A percentile compares a stretch with the other conserved stretches of the same genome.
Conservation (phyloP, 2,113 vertebrate species). For the Uropsilus gracilis region DNA sequence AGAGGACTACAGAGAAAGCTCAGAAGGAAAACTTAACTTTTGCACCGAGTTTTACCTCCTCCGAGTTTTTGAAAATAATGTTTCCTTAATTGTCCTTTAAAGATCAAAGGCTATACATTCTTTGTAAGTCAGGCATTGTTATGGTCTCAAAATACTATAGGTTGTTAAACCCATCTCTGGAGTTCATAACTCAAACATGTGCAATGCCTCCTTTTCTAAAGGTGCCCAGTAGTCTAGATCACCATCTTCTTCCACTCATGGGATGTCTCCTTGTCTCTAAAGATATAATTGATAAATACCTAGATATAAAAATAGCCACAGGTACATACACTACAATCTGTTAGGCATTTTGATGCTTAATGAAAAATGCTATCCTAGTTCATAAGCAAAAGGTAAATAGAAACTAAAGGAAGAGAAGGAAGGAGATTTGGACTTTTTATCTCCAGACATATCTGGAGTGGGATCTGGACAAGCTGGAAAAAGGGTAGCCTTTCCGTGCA, state of each 20-base stretch:
- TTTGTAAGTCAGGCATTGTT: neutral
- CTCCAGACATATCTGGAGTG: neutral
- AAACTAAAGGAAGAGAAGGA: neutral
- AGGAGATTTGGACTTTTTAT: neutral
- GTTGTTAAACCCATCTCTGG: neutral
- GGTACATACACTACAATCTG: neutral
- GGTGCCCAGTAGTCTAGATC: neutral
- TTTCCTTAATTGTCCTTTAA: neutral
- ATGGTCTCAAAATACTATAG: neutral
- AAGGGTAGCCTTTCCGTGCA: neutral
- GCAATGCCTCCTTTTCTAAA: neutral
- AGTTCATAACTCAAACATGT: neutral
- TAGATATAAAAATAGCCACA: neutral
- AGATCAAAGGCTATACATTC: neutral
- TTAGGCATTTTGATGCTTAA: neutral
- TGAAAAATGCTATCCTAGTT: neutral
- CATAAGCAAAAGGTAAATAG: constrained; percentile 14
- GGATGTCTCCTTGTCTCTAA: neutral
- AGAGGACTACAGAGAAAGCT: neutral
- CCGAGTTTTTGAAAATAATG: constrained; percentile 18
- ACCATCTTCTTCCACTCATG: neutral
- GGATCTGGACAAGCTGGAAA: neutral
- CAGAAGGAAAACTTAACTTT: neutral
- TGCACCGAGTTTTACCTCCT: neutral
- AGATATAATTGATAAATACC: neutral